phyloP scores from a whole-genome alignment of 2,888 invertebrate genomes.

The Drosophila limbata region DNA sequence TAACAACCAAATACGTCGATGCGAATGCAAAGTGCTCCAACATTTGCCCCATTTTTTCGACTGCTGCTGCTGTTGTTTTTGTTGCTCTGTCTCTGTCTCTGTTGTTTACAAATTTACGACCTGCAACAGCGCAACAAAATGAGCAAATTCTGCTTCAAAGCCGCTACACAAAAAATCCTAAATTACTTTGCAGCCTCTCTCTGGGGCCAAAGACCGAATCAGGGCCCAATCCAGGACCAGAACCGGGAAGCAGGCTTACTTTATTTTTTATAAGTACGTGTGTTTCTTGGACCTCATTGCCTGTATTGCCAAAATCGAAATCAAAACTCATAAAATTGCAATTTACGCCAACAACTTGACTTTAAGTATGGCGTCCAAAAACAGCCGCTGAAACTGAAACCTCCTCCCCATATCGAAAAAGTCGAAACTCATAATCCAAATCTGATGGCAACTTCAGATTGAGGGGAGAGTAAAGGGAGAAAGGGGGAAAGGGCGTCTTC shows the following conservation, averaged over 20 bases:
- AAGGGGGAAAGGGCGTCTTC: slow-evolving; percentile 17
- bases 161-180: slow-evolving; percentile 46
- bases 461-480: background rate
- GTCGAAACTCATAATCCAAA: slow-evolving; percentile 30
- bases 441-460: slow-evolving; percentile 20
- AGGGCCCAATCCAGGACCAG: slow-evolving; percentile 20
- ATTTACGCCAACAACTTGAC: slow-evolving; percentile 69
- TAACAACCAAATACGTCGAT: slow-evolving; percentile 47
- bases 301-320: slow-evolving; percentile 61
- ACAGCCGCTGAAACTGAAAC: slow-evolving; percentile 14
- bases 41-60: slow-evolving; percentile 22
- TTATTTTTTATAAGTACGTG: slow-evolving; percentile 25
- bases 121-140: slow-evolving; percentile 53
- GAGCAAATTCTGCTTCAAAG: slow-evolving; percentile 41
- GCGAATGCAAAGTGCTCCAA: slow-evolving; percentile 22
- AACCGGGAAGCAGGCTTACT: slow-evolving; percentile 5
- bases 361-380: slow-evolving; percentile 40
- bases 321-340: slow-evolving; percentile 79
- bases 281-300: slow-evolving; percentile 17
- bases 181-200: slow-evolving; percentile 59
- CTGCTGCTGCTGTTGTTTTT: background rate
- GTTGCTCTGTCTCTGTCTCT: background rate
- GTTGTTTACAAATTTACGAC: slow-evolving; percentile 38
- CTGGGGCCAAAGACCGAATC: slow-evolving; percentile 4
- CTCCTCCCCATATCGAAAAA: slow-evolving; percentile 4